These are phyloP conservation scores for Peromyscus eremicus DNA, from an alignment of 2,797 vertebrate genomes.

Conservation along the genomic window DNA sequence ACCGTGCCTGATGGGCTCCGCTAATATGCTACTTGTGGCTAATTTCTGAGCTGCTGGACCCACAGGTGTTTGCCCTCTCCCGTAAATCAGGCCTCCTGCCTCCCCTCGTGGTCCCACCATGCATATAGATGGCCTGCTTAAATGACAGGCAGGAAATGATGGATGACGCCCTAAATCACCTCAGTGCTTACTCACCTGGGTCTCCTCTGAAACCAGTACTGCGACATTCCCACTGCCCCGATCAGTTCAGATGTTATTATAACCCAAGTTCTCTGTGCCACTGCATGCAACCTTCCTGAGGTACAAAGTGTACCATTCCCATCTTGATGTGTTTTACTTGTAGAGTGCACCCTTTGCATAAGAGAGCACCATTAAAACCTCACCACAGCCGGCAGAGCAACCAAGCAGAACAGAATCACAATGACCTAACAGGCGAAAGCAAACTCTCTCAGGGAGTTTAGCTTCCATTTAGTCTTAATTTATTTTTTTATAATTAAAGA, in stretches of 20 bases:
- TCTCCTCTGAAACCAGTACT: slow-evolving; percentile 85
- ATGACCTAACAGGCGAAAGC: not conserved
- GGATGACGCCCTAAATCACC: slow-evolving; percentile 94
- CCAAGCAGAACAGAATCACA: slow-evolving; percentile 78
- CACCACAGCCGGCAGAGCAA: slow-evolving; percentile 62
- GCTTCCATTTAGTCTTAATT: slow-evolving; percentile 59
- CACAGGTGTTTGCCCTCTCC: slow-evolving; percentile 95
- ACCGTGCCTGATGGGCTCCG: slow-evolving; percentile 97
- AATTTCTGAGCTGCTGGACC: slow-evolving; percentile 96
- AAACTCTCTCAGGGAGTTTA: not conserved
- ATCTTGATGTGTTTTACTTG: slow-evolving; percentile 88
- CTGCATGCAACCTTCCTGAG: slow-evolving; percentile 85
- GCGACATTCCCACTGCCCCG: slow-evolving; percentile 88
- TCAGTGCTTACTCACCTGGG: slow-evolving; percentile 89
- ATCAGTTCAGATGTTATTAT: slow-evolving; percentile 93
- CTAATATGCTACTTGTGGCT: slow-evolving; percentile 99
- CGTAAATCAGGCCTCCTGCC: slow-evolving; percentile 93
- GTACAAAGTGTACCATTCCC: slow-evolving; percentile 87
- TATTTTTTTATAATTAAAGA: slow-evolving; percentile 74
- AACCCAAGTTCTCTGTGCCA: slow-evolving; percentile 87
- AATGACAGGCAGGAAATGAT: slow-evolving; percentile 94
- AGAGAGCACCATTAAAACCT: slow-evolving; percentile 84
- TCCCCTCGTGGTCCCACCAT: slow-evolving; percentile 88
- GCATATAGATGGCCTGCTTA: slow-evolving; percentile 96
- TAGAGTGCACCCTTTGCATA: slow-evolving; percentile 86